phyloP scores from a whole-genome alignment of 2,888 invertebrate species.

The Chymomyza fuscimana region DNA sequence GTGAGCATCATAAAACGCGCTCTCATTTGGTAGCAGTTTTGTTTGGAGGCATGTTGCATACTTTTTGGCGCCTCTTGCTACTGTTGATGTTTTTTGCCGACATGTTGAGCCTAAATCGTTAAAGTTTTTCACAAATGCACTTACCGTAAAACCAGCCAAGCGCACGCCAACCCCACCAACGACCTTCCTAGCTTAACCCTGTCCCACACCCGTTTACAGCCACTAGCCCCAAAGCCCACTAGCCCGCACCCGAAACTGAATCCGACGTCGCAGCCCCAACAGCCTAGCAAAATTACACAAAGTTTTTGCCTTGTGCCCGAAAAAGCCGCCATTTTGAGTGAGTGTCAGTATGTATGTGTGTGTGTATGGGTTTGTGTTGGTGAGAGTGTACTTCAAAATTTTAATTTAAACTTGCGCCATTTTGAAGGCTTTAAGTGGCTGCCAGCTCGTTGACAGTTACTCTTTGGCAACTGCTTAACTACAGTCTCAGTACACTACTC shows the following conservation, averaged over 20 bases:
- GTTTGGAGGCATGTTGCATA: slow-evolving; percentile 45
- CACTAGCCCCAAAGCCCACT: slow-evolving; percentile 1
- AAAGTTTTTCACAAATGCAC: slow-evolving; percentile 73
- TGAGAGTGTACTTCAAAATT: slow-evolving; percentile 70
- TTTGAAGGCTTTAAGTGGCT: slow-evolving; percentile 76
- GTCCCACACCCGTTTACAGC: neutral
- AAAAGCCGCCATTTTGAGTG: slow-evolving; percentile 45
- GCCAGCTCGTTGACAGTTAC: slow-evolving; percentile 75
- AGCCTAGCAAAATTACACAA: slow-evolving; percentile 63
- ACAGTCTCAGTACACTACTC: neutral
- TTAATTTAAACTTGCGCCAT: slow-evolving; percentile 76
- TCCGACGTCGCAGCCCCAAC: slow-evolving; percentile 1
- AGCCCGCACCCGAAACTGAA: neutral
- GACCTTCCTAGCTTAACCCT: neutral
- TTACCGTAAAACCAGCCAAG: slow-evolving; percentile 58
- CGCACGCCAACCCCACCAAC: neutral
- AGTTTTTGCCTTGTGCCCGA: slow-evolving; percentile 64
- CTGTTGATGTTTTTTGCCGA: slow-evolving; percentile 48
- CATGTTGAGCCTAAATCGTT: slow-evolving; percentile 78
- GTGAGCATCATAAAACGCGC: slow-evolving; percentile 57
- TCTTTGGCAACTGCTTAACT: slow-evolving; percentile 34
- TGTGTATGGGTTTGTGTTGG: slow-evolving; percentile 37
- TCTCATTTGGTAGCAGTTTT: no score
- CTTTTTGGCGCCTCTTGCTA: slow-evolving; percentile 45
- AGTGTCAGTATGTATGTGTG: neutral